Conservation (phyloP, 2,797 vertebrate genomes). For the Gobionotothen gibberifrons region DNA sequence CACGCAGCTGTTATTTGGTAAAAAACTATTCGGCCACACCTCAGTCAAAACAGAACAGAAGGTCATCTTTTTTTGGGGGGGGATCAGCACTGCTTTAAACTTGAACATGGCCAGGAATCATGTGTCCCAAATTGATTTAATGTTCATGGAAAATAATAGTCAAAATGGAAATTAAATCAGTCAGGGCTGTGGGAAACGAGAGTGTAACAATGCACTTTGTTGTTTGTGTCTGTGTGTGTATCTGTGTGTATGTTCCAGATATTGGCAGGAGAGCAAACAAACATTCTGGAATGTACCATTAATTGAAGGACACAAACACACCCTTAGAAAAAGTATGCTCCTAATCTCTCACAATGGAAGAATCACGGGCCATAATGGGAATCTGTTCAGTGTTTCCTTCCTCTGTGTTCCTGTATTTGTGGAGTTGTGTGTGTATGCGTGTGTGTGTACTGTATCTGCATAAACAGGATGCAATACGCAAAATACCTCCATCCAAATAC, state of each 20-base stretch:
- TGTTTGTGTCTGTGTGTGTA: conserved; percentile 2
- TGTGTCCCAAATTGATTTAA: conserved; percentile 38
- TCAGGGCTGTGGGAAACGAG: conserved; percentile 46
- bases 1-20: conserved; percentile 70
- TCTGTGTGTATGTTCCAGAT: conserved; percentile 28
- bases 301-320: conserved; percentile 26
- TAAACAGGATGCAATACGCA: conserved; percentile 75
- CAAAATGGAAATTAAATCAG: conserved; percentile 42
- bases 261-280: conserved; percentile 18
- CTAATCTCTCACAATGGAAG: conserved; percentile 51
- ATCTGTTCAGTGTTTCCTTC: conserved; percentile 76
- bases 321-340: conserved; percentile 28
- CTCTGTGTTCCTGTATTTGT: conserved; percentile 53
- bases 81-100: conserved; percentile 50
- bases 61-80: conserved; percentile 34
- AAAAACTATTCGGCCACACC: conserved; percentile 69
- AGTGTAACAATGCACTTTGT: conserved; percentile 42
- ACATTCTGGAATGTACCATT: conserved; percentile 7
- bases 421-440: conserved; percentile 22
- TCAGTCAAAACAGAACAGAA: conserved; percentile 65
- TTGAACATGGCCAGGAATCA: conserved; percentile 22
- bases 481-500: conserved; percentile 52
- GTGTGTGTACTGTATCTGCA: conserved; percentile 45
- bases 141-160: conserved; percentile 53
- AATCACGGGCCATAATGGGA: conserved; percentile 52